These are phyloP conservation scores for Leuciscus waleckii DNA, from an alignment of 2,797 vertebrate genomes.

Conservation along the genomic window DNA sequence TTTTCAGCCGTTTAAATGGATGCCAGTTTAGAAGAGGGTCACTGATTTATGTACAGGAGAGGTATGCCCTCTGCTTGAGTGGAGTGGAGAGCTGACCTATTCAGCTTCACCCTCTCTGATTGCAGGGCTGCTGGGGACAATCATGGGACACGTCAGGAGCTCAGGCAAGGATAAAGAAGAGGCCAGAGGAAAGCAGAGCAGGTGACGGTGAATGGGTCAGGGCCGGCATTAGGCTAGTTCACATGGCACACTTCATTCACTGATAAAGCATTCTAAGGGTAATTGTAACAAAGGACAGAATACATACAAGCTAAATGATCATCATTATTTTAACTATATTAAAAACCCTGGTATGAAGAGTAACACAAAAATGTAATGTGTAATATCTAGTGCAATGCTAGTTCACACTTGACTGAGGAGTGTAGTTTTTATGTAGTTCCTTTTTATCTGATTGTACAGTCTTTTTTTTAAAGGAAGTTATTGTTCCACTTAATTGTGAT, in stretches of 20 bases:
- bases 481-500: neutral
- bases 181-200: conserved; percentile 14
- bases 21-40: conserved; percentile 8
- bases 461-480: conserved; percentile 13
- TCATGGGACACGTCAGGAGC: conserved; percentile 54
- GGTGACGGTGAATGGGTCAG: conserved; percentile 30
- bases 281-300: neutral
- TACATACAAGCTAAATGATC: neutral
- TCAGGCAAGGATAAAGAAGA: conserved; percentile 14
- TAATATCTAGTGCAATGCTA: neutral
- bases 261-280: neutral
- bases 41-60: conserved; percentile 4
- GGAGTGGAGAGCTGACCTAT: conserved; percentile 35
- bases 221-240: neutral
- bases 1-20: conserved; percentile 15
- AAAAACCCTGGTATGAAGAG: neutral
- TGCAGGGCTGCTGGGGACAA: conserved; percentile 33
- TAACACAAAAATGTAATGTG: neutral
- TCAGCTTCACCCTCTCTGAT: conserved; percentile 54
- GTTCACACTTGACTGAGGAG: neutral
- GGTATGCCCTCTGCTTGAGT: conserved; percentile 11
- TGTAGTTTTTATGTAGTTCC: neutral
- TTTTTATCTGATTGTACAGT: neutral
- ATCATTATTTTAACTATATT: neutral
- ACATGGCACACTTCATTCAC: neutral